These are phyloP conservation scores for Cephus sareptanus DNA, from an alignment of 2,888 invertebrate species.

Conservation along the genomic window DNA sequence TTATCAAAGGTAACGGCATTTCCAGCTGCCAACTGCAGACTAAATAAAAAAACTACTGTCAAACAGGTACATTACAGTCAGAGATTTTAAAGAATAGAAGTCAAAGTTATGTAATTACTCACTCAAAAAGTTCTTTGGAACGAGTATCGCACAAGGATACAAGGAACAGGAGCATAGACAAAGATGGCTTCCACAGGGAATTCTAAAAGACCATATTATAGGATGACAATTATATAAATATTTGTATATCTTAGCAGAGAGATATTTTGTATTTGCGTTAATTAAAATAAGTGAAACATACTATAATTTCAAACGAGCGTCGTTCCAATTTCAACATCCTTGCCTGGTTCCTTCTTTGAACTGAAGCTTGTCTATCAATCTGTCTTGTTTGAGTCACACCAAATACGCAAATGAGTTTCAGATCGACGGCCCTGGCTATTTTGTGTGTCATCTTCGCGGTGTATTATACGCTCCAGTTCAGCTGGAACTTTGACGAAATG, in stretches of 20 bases:
- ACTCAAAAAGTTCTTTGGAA: neutral
- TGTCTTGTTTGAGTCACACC: neutral
- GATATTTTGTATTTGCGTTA: neutral
- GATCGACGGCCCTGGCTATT: constrained; percentile 10
- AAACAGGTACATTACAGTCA: neutral
- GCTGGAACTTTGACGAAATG: neutral
- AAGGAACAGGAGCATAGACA: neutral
- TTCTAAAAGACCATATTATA: neutral
- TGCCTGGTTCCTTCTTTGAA: constrained; percentile 4
- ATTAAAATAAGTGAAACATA: neutral
- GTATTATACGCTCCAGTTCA: constrained; percentile 20
- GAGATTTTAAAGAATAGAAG: neutral
- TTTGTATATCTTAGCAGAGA: neutral
- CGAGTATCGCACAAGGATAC: neutral
- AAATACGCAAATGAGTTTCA: constrained; percentile 15
- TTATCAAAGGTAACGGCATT: neutral
- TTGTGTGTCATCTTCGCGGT: constrained; percentile 19
- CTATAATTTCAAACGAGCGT: neutral
- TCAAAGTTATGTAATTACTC: neutral
- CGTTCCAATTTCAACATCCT: neutral
- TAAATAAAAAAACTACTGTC: neutral
- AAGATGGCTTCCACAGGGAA: neutral
- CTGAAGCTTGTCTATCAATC: neutral
- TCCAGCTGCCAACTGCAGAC: neutral
- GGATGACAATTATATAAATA: neutral